Base-by-base conservation (phyloP, 2,113 vertebrate species). In the Ceyx margarethae region DNA sequence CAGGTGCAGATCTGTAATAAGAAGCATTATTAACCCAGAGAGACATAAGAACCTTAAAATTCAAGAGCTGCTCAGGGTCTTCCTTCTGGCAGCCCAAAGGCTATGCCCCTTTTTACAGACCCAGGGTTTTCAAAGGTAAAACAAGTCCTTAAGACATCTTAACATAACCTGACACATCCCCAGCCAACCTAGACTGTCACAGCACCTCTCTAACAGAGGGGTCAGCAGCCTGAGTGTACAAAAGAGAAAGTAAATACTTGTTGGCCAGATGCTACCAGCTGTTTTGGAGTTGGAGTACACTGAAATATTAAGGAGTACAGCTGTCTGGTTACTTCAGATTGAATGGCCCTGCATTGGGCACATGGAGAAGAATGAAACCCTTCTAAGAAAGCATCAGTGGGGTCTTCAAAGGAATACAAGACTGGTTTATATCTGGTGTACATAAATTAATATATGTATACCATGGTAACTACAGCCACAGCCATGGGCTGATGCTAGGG, bases 321-420 rank as follows among this genome's bases (percentile, higher is more conserved):
- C 57, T 71, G 57, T 11, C 37, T 42, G 57, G 37, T 26, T 65
- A 46, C 17, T 46, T 25, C 48, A 69, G 62, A 28, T 68, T 68
- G 56, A 62, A 75, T 8, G 42, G 33, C 37, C n/a, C 31, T 50
- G 50, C 15, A 1, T 7, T 0, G 2, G 31, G 31, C 2, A 3
- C 62, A 33, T 1, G 15, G 50, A 86, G 42, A 19, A 58, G 23
- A 23, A 69, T 64, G 10, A 64, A 81, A 37, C 17, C 10, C 69
- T 54, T 46, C 46, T 28, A 78, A 58, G 51, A 48, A 72, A 66
- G 58, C 33, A 82, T 40, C 46, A 12, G 26, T 43, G 31, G 19
- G 37, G 65, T 28, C 16, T 58, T 25, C 71, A 65, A 40, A 35
- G 45, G 58, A 65, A 33, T 9, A 3, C 43, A 56, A 40, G 48